A percentile compares a stretch with the other conserved stretches of the same genome.
Evolutionary conservation across 2,797 vertebrate genomes (phyloP).

Genomic region (Acomys russatus): DNA sequence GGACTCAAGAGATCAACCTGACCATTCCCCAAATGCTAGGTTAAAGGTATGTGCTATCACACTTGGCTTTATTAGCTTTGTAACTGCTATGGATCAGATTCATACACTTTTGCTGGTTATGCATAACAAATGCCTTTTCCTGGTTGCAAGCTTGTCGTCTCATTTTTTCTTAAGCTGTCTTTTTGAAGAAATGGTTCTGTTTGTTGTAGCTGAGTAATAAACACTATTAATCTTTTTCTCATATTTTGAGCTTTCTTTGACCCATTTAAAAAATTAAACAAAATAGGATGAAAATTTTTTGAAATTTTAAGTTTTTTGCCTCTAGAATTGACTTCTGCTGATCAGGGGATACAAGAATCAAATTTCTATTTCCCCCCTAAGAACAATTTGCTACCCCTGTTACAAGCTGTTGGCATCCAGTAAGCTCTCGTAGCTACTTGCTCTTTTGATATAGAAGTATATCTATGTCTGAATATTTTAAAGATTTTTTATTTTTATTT

Average conservation of each 20-base stretch:
- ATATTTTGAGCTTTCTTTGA: conserved; percentile 21
- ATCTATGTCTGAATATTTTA: neutral
- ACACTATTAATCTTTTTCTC: conserved; percentile 43
- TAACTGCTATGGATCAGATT: conserved; percentile 21
- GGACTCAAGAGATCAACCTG: neutral
- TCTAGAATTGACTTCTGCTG: conserved; percentile 1
- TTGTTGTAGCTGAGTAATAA: conserved; percentile 52
- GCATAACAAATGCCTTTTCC: neutral
- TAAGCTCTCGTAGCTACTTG: neutral
- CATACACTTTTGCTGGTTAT: conserved; percentile 11
- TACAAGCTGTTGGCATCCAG: neutral
- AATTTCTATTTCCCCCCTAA: conserved; percentile 39
- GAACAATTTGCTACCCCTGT: neutral
- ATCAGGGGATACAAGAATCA: neutral
- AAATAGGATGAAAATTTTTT: neutral
- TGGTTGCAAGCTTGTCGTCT: conserved; percentile 37
- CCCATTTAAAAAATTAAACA: conserved; percentile 36
- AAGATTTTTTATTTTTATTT: neutral
- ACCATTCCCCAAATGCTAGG: neutral
- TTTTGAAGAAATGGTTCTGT: conserved; percentile 45
- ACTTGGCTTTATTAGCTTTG: neutral
- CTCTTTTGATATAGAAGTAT: neutral
- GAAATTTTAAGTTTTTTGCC: conserved; percentile 21
- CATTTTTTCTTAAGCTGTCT: neutral
- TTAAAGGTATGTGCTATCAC: neutral